Conservation (phyloP, 2,113 vertebrate species). For the Oriolus oriolus region DNA sequence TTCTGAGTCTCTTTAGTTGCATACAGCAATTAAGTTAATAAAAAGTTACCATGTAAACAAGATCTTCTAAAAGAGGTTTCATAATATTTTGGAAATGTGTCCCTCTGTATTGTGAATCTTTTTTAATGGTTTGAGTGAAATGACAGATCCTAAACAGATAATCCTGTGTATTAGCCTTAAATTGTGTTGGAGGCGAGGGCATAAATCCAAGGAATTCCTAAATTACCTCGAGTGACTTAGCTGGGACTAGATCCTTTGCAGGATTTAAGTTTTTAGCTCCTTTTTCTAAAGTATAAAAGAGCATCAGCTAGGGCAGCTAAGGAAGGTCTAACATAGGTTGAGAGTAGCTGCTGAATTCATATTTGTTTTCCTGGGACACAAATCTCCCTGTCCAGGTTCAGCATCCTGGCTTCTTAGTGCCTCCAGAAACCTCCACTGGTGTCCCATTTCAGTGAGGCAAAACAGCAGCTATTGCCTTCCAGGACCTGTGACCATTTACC, state of each 20-base stretch:
- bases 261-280: background rate
- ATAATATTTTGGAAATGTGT: constrained; percentile 6
- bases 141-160: constrained; percentile 13
- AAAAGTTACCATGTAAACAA: background rate
- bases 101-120: background rate
- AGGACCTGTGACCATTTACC: background rate
- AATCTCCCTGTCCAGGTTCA: background rate
- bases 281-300: background rate
- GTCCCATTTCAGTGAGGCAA: background rate
- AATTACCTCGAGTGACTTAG: background rate
- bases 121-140: background rate
- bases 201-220: background rate
- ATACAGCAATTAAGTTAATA: constrained; percentile 25
- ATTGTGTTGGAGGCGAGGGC: background rate
- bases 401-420: background rate
- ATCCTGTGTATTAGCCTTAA: background rate
- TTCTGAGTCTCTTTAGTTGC: background rate
- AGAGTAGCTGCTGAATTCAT: background rate
- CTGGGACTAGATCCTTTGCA: background rate
- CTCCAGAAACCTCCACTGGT: background rate
- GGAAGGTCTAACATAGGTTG: background rate
- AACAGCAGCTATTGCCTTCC: background rate
- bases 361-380: background rate
- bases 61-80: background rate
- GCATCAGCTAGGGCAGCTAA: background rate